A percentile compares a stretch with the other conserved stretches of the same genome.
Conservation (phyloP, 1,140 invertebrate genomes). For the Caenorhabditis latens region DNA sequence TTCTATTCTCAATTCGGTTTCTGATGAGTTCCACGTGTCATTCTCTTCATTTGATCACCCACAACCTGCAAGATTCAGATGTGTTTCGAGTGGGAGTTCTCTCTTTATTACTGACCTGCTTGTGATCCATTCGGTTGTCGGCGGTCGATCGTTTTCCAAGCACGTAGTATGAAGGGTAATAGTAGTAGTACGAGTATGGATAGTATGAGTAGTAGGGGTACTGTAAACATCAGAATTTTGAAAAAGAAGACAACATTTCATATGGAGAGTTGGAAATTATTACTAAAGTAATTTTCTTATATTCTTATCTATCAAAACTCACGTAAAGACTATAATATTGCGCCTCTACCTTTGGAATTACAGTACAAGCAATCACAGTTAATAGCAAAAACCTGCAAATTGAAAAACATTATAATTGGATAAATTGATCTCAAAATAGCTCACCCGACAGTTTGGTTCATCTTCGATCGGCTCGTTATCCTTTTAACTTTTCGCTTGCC, state of each 20-base stretch:
- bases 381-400: neutral
- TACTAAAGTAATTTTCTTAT: too few relatives aligned
- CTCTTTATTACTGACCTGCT: neutral
- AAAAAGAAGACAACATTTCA: too few relatives aligned
- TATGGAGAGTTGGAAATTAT: too few relatives aligned
- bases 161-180: constrained; percentile 54
- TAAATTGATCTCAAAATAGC: neutral
- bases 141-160: constrained; percentile 44
- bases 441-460: constrained; percentile 40
- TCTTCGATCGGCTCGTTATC: constrained; percentile 36
- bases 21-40: constrained; percentile 51
- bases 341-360: constrained; percentile 51
- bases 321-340: constrained; percentile 47
- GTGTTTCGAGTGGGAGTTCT: neutral
- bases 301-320: neutral
- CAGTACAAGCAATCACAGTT: constrained; percentile 35
- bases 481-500: neutral
- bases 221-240: neutral
- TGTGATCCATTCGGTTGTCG: constrained; percentile 32
- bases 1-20: neutral
- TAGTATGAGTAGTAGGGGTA: constrained; percentile 61
- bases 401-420: too few relatives aligned
- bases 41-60: constrained; percentile 16
- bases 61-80: neutral
- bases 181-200: constrained; percentile 59